phyloP scores from a whole-genome alignment of 2,888 invertebrate genomes.

The Antheraea yamamai region DNA sequence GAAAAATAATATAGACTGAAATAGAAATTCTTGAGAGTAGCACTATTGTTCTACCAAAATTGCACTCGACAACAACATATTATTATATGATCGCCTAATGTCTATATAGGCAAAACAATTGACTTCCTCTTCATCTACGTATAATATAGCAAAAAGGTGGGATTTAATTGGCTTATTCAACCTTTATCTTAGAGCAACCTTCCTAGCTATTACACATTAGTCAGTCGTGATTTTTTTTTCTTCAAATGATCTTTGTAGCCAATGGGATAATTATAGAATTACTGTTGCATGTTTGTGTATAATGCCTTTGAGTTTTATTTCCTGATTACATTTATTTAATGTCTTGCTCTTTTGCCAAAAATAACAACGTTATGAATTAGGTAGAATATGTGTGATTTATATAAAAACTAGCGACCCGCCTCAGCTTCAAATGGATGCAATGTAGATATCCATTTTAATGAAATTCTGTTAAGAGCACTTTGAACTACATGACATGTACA shows the following conservation, averaged over 20 bases:
- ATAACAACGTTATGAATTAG: neutral
- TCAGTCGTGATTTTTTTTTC: neutral
- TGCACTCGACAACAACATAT: neutral
- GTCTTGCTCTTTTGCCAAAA: neutral
- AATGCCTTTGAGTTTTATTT: neutral
- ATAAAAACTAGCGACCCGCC: too few relatives aligned
- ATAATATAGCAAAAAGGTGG: neutral
- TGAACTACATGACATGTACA: too few relatives aligned
- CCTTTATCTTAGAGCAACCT: neutral
- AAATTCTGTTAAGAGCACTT: too few relatives aligned
- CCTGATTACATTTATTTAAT: neutral
- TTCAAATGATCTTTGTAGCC: neutral
- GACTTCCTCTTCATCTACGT: neutral
- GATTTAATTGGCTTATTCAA: neutral
- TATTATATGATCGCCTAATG: neutral
- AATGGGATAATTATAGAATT: neutral
- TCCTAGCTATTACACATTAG: constrained; percentile 1
- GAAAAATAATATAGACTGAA: too few relatives aligned
- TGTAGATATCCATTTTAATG: too few relatives aligned
- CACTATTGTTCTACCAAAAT: neutral
- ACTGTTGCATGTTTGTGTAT: neutral
- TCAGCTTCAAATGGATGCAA: too few relatives aligned
- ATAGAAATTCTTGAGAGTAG: neutral
- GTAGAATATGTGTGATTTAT: too few relatives aligned
- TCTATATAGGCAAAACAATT: neutral